Base-by-base conservation (phyloP, 2,888 invertebrate species). In the Ceratothoa steindachneri region DNA sequence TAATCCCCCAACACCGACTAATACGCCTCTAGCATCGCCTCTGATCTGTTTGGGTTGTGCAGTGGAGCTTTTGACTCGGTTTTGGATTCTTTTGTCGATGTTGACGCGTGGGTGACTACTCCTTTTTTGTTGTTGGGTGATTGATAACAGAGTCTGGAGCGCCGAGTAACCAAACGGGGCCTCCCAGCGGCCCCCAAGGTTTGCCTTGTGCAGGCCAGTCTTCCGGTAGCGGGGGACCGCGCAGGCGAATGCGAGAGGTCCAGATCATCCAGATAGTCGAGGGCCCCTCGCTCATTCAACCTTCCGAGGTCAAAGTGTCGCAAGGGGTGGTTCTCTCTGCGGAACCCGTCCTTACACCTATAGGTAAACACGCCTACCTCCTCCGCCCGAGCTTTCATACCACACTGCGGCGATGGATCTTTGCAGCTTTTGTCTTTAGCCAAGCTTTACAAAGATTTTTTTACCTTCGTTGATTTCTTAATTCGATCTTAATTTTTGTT, bases 311-410 rank as follows among this genome's bases (percentile, higher is more conserved):
- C 82, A 89, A 89, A 82, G 88, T 91, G 78, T 89, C 89, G 82
- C 88, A 89, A 82, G 88, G 89, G 81, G 89, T 91, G 72, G 89
- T 91, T 69, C 90, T 89, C 82, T 89, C 89, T 72, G 91, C 92
- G 24, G 90, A 92, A 83, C 89, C 91, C 80, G 90, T 91, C 82
- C 86, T 91, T 82, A 91, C 92, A 77, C 90, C 91, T 81, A 87
- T 90, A 85, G 90, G 90, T 90, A 87, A 83, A 83, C 80, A 31
- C 60, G 55, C 67, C 53, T 30, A 52, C n/a, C n/a, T 53, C 64
- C 52, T 15, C 24, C 22, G 22, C 65, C 64, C 55, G 22, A 24
- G 30, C 19, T 51, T n/a, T n/a, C n/a, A 55, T 24, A 71, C 53
- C 30, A 27, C 27, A 67, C 5, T 41, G n/a, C 27, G 24, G 51